Evolutionary conservation across 2,888 invertebrate genomes (phyloP).

Genomic region (Pachydiplax longipennis): DNA sequence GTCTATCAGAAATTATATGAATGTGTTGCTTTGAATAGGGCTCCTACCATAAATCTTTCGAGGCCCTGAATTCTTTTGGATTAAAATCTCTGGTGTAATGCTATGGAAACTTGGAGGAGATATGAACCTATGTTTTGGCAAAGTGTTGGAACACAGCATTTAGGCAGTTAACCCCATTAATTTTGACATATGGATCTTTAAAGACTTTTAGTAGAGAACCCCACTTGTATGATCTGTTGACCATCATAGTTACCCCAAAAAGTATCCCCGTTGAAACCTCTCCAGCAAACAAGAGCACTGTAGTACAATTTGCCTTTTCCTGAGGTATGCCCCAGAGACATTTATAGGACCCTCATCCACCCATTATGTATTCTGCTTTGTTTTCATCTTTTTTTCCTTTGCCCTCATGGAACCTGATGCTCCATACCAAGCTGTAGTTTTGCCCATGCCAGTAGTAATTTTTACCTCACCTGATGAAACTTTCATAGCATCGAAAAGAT

Average conservation of each 20-base stretch:
- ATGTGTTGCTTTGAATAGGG: neutral
- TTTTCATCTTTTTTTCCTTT: conserved; percentile 3
- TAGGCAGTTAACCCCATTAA: conserved; percentile 29
- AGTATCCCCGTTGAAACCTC: conserved; percentile 21
- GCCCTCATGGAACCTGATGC: neutral
- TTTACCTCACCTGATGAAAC: conserved; percentile 15
- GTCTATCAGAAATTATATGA: neutral
- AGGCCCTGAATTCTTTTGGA: neutral
- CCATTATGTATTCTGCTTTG: conserved; percentile 29
- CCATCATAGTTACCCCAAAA: conserved; percentile 30
- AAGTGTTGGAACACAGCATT: conserved; percentile 37
- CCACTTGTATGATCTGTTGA: conserved; percentile 37
- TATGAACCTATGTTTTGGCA: conserved; percentile 36
- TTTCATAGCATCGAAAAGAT: conserved; percentile 3
- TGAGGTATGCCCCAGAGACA: conserved; percentile 10
- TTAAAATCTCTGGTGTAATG: neutral
- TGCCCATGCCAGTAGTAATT: conserved; percentile 15
- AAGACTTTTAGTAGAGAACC: conserved; percentile 23
- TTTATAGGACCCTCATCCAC: conserved; percentile 20
- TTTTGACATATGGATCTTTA: conserved; percentile 38
- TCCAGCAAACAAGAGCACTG: conserved; percentile 33
- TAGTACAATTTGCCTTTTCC: conserved; percentile 19
- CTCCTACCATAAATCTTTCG: neutral
- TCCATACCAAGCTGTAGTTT: conserved; percentile 14
- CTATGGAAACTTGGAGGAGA: conserved; percentile 33